Conservation (phyloP, 2,888 invertebrate species). For the Dioctria linearis region DNA sequence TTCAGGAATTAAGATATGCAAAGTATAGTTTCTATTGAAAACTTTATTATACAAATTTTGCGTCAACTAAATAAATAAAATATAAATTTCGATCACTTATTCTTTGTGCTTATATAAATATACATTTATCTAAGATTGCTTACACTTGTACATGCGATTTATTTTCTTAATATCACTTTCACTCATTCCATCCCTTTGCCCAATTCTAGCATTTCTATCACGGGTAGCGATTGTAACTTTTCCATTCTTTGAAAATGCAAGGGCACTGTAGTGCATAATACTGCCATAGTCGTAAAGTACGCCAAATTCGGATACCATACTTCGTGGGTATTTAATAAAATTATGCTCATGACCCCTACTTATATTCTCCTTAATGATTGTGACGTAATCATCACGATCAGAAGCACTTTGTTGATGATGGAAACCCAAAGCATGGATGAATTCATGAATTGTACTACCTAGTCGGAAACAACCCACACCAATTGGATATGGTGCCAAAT, state of each 20-base stretch:
- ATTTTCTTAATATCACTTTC: constrained; percentile 63
- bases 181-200: constrained; percentile 65
- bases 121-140: not conserved
- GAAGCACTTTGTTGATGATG: constrained; percentile 85
- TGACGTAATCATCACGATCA: constrained; percentile 80
- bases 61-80: too few relatives aligned
- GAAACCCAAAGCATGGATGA: constrained; percentile 85
- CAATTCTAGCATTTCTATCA: constrained; percentile 61
- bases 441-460: constrained; percentile 80
- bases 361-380: constrained; percentile 72
- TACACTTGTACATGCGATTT: constrained; percentile 67
- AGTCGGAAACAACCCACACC: constrained; percentile 67
- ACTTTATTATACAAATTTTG: too few relatives aligned
- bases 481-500: constrained; percentile 63
- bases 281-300: constrained; percentile 83
- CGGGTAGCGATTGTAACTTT: constrained; percentile 78
- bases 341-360: constrained; percentile 76
- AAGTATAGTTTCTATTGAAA: too few relatives aligned
- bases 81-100: too few relatives aligned
- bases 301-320: constrained; percentile 75
- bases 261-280: constrained; percentile 84
- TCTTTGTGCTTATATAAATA: too few relatives aligned
- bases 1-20: too few relatives aligned
- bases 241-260: constrained; percentile 81
- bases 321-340: constrained; percentile 77